Evolutionary conservation across 2,113 vertebrate species (phyloP).

Genomic region (Cyphomyrus plagiostoma): DNA sequence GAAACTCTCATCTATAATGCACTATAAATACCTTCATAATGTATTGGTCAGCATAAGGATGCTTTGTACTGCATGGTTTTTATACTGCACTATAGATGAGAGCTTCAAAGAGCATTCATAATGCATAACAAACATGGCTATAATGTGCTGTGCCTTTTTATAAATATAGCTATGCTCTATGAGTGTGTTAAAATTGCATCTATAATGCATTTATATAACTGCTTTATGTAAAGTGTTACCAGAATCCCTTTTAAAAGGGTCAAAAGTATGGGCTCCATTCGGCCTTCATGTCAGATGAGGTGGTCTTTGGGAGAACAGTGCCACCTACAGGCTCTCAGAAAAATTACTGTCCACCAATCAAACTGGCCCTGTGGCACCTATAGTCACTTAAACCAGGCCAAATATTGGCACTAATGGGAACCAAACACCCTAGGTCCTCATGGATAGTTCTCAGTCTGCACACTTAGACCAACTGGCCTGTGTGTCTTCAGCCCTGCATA

Average conservation of each 20-base stretch:
- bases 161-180: too few species aligned
- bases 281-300: not conserved
- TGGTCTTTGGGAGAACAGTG: not conserved
- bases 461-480: not conserved
- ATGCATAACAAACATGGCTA: too few species aligned
- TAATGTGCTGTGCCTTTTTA: too few species aligned
- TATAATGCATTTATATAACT: too few species aligned
- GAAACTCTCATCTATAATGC: too few species aligned
- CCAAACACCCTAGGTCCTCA: not conserved
- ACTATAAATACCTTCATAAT: too few species aligned
- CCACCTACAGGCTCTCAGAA: conserved; percentile 7
- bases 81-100: too few species aligned
- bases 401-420: not conserved
- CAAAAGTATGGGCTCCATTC: not conserved
- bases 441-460: not conserved
- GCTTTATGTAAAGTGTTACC: too few species aligned
- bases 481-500: not conserved
- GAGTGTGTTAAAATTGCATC: too few species aligned
- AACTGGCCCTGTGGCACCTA: not conserved
- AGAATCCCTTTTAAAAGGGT: not conserved
- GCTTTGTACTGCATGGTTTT: too few species aligned
- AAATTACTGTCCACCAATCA: not conserved
- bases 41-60: too few species aligned
- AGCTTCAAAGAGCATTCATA: too few species aligned
- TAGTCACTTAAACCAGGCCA: not conserved